Percentiles rank a stretch among this genome's conserved stretches.
These are phyloP conservation scores for Aleadryas rufinucha DNA, from an alignment of 2,113 vertebrate species.

Conservation along the genomic window DNA sequence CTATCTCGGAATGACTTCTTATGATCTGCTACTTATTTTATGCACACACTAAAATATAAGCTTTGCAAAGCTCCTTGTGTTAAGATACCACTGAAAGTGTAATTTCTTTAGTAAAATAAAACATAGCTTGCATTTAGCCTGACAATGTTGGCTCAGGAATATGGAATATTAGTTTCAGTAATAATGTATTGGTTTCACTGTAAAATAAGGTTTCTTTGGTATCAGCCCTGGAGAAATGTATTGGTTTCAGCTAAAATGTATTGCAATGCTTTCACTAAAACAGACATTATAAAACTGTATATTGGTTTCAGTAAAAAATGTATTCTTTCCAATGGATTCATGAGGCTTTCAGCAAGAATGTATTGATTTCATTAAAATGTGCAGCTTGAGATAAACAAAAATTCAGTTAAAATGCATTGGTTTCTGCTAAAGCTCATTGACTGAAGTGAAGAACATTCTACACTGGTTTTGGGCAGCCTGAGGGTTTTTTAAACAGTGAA, in stretches of 20 bases:
- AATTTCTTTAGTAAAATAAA: constrained; percentile 63
- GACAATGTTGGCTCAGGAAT: constrained; percentile 31
- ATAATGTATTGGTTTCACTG: constrained; percentile 60
- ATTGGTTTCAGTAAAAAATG: constrained; percentile 73
- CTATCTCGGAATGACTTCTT: not conserved
- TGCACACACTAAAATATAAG: constrained; percentile 15
- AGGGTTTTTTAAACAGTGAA: constrained; percentile 62
- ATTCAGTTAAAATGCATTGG: constrained; percentile 78
- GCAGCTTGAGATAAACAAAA: constrained; percentile 79
- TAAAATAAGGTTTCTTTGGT: constrained; percentile 59
- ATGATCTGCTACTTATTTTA: constrained; percentile 31
- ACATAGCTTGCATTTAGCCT: constrained; percentile 53
- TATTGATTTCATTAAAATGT: constrained; percentile 84
- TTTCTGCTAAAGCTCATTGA: constrained; percentile 79
- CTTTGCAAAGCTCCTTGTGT: constrained; percentile 29
- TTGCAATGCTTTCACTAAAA: constrained; percentile 69
- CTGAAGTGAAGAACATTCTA: constrained; percentile 69
- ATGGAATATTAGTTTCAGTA: constrained; percentile 61
- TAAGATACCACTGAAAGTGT: constrained; percentile 32
- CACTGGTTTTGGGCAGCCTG: constrained; percentile 57
- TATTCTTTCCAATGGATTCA: constrained; percentile 72
- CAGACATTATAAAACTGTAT: constrained; percentile 70
- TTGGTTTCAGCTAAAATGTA: constrained; percentile 72
- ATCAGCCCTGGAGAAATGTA: constrained; percentile 67
- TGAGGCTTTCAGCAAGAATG: constrained; percentile 76